Conservation (phyloP, 2,888 invertebrate species). For the Caenorhabditis plicata region DNA sequence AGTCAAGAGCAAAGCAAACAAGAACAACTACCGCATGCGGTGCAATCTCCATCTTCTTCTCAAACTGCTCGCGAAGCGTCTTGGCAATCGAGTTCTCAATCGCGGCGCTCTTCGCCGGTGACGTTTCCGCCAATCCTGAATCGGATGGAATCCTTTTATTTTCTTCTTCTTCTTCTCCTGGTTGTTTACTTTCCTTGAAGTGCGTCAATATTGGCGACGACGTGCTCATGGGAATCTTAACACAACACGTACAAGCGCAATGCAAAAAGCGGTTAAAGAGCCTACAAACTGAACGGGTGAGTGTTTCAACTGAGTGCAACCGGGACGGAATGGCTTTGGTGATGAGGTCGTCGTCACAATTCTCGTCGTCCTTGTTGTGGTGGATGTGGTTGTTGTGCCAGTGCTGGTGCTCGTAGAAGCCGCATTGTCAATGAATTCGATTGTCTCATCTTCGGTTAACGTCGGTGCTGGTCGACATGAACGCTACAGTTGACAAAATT, state of each 20-base stretch:
- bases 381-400: not conserved
- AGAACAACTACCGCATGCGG: constrained; percentile 5
- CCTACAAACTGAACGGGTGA: constrained; percentile 47
- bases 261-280: constrained; percentile 1
- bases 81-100: constrained; percentile 28
- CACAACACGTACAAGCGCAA: not conserved
- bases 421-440: constrained; percentile 3
- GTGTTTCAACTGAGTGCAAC: constrained; percentile 13
- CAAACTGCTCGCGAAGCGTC: constrained; percentile 29
- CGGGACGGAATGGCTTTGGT: constrained; percentile 25
- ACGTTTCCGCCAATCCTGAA: constrained; percentile 8
- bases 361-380: not conserved
- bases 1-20: not conserved
- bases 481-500: constrained; percentile 4
- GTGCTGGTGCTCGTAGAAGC: not conserved
- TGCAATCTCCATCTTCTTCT: constrained; percentile 26
- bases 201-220: constrained; percentile 30
- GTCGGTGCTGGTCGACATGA: constrained; percentile 7
- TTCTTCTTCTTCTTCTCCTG: too few species aligned
- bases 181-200: too few species aligned
- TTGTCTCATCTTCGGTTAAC: not conserved
- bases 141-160: not conserved
- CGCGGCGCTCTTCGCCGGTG: constrained; percentile 32
- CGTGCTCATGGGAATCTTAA: constrained; percentile 40
- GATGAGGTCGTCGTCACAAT: constrained; percentile 17